Base-by-base conservation (phyloP, 2,797 vertebrate genomes). In the Sylvia borin region DNA sequence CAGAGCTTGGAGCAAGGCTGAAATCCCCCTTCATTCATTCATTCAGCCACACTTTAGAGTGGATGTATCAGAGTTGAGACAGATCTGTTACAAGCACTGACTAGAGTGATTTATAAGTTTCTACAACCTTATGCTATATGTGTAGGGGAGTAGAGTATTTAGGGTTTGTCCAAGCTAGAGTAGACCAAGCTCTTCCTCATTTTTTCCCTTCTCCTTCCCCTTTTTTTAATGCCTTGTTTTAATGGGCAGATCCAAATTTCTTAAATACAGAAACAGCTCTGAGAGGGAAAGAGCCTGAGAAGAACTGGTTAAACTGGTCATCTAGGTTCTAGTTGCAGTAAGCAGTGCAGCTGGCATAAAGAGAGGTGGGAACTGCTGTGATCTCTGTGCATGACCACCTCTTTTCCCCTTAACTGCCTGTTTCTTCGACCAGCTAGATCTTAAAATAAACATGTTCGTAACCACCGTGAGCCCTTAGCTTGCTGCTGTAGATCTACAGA, bases 61-160 rank as follows among this genome's bases (percentile, higher is more conserved):
- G 58, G 20, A 10, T 65, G 2, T 38, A 3, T 45, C 58, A 22
- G 12, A 67, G 43, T 87, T 93, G 25, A 50, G 64, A 16, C 11
- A 24, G 36, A 36, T 79, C 21, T 53, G 13, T 75, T 65, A 55
- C 8, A 50, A 48, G 40, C 20, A 31, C 1, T 2, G 32, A 9
- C 13, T 48, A 29, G 32, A n/a, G n/a, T 50, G 40, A 38, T 11
- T 34, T 24, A 0, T 13, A 38, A 13, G 29, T 84, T 86, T 60
- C 9, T 21, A 11, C 36, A 40, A 1, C 27, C 10, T 80, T 42
- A 7, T 42, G 7, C 0, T 0, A 6, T 76, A 19, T 3, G 2
- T 8, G 11, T 55, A 74, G 66, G 29, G 70, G 18, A 16, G 16
- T 66, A 34, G 34, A 73, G 14, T 61, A 45, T 42, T 82, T 76